phyloP scores from a whole-genome alignment of 1,140 invertebrate species.

The Drosophila rhopaloa region DNA sequence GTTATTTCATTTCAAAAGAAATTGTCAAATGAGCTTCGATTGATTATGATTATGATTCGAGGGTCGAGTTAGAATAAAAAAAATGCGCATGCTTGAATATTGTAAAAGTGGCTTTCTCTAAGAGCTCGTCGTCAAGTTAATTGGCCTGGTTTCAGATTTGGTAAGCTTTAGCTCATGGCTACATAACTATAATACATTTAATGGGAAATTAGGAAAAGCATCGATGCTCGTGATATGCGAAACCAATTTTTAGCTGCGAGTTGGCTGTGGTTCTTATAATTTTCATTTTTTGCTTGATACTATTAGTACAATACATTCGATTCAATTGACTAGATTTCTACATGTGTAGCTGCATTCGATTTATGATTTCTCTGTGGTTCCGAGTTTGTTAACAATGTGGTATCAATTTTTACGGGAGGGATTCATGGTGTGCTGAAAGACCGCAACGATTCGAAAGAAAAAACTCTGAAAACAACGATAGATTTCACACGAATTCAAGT shows the following conservation, averaged over 20 bases:
- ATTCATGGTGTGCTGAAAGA: conserved; percentile 52
- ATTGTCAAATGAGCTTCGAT: conserved; percentile 56
- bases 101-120: conserved; percentile 54
- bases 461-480: background rate
- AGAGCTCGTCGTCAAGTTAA: conserved; percentile 54
- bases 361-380: conserved; percentile 49
- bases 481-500: background rate
- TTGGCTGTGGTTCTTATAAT: conserved; percentile 34
- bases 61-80: conserved; percentile 55
- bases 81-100: conserved; percentile 63
- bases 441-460: conserved; percentile 9
- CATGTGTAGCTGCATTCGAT: conserved; percentile 71
- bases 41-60: conserved; percentile 55
- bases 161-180: conserved; percentile 36
- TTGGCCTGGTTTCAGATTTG: conserved; percentile 40
- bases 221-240: conserved; percentile 68
- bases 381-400: conserved; percentile 32
- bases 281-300: conserved; percentile 49
- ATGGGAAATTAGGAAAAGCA: conserved; percentile 67
- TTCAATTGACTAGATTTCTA: conserved; percentile 82
- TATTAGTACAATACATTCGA: conserved; percentile 79
- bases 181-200: conserved; percentile 78
- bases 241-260: conserved; percentile 58
- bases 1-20: conserved; percentile 65
- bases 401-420: conserved; percentile 63